A percentile compares a stretch with the other conserved stretches of the same genome.
Conservation (phyloP, 1,140 invertebrate genomes). For the Lordiphosa collinella region DNA sequence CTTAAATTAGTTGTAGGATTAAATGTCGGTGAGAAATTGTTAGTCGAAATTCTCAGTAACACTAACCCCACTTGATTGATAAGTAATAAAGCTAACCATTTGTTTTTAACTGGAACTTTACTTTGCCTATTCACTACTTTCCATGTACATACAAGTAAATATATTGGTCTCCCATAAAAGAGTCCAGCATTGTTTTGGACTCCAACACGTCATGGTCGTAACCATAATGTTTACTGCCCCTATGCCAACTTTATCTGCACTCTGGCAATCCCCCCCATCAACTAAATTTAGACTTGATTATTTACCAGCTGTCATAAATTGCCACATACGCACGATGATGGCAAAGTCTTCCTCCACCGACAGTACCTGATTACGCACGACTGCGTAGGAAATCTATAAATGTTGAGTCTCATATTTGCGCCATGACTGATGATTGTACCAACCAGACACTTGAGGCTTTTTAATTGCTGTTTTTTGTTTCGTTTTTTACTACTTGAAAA, state of each 20-base stretch:
- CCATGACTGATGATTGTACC: slow-evolving; percentile 67
- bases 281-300: slow-evolving; percentile 36
- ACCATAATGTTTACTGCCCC: slow-evolving; percentile 48
- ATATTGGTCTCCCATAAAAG: too few species aligned
- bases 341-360: slow-evolving; percentile 2
- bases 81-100: too few species aligned
- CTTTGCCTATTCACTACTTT: too few species aligned
- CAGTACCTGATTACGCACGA: slow-evolving; percentile 40
- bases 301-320: slow-evolving; percentile 33
- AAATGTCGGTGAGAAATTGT: too few species aligned
- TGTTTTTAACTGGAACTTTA: too few species aligned
- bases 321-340: neutral
- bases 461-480: slow-evolving; percentile 52
- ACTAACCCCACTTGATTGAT: too few species aligned
- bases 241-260: neutral
- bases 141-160: too few species aligned
- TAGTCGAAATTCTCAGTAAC: too few species aligned
- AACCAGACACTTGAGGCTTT: slow-evolving; percentile 61
- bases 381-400: slow-evolving; percentile 33
- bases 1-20: too few species aligned
- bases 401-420: slow-evolving; percentile 41
- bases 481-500: slow-evolving; percentile 56
- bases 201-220: slow-evolving; percentile 46
- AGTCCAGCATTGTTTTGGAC: slow-evolving; percentile 7
- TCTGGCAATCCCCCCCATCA: slow-evolving; percentile 4